Conservation (phyloP, 2,888 invertebrate species). For the Tanytarsus gracilentus region DNA sequence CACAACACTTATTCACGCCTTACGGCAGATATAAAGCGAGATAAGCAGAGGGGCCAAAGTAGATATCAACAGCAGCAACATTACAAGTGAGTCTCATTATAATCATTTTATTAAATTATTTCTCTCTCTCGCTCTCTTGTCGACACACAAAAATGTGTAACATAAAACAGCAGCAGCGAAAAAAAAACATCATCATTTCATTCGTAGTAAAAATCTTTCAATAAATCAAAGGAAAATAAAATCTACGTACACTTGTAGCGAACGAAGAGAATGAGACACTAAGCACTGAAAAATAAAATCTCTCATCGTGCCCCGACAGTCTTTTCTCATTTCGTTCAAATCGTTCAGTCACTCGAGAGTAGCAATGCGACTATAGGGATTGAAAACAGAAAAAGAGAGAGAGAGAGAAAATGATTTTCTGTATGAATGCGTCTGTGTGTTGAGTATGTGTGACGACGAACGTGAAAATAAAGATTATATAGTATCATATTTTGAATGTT, state of each 20-base stretch:
- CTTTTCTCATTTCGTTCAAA: no score
- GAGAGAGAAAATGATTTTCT: neutral
- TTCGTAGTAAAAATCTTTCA: constrained; percentile 17
- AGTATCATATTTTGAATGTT: constrained; percentile 15
- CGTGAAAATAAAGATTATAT: constrained; percentile 29
- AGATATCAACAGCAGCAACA: constrained; percentile 24
- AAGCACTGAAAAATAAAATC: no score
- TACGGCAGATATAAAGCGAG: constrained; percentile 16
- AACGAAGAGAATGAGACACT: no score
- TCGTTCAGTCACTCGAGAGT: no score
- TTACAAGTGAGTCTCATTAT: constrained; percentile 23
- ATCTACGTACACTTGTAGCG: constrained; percentile 28
- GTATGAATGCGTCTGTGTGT: constrained; percentile 6
- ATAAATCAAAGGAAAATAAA: constrained; percentile 28
- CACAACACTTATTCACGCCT: constrained; percentile 24
- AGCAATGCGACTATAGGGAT: no score
- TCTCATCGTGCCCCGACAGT: no score
- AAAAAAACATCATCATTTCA: neutral
- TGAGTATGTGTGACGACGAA: constrained; percentile 10
- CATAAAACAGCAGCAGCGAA: neutral
- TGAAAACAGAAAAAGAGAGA: neutral
- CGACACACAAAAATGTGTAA: neutral
- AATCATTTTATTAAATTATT: constrained; percentile 6
- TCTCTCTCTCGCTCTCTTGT: neutral
- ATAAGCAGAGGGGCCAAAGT: constrained; percentile 15